These are phyloP conservation scores for Chaetodon trifascialis DNA, from an alignment of 2,113 vertebrate species.

Conservation along the genomic window DNA sequence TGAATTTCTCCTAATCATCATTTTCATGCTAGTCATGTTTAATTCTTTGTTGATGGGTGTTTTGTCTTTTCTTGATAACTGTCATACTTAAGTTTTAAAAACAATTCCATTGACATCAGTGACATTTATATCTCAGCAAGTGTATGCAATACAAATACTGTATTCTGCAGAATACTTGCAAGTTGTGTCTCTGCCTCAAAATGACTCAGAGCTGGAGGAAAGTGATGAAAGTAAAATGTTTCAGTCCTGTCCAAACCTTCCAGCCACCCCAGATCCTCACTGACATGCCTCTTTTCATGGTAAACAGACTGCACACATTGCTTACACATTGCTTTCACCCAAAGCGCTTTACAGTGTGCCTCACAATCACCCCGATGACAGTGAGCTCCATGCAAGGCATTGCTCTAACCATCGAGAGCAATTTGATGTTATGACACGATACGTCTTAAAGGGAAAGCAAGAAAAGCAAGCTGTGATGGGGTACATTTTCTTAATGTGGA, in stretches of 20 bases:
- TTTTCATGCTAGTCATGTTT: background rate
- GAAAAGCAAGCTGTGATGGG: background rate
- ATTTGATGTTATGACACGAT: background rate
- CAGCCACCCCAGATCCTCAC: background rate
- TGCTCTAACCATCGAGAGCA: background rate
- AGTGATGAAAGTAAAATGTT: background rate
- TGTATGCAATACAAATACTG: background rate
- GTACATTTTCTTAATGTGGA: background rate
- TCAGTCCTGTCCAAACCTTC: conserved; percentile 12
- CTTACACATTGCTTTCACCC: background rate
- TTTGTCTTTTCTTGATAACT: background rate
- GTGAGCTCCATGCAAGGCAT: background rate
- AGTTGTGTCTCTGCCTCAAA: background rate
- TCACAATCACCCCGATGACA: background rate
- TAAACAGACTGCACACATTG: background rate
- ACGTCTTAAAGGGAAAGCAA: background rate
- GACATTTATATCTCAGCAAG: background rate
- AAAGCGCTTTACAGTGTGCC: background rate
- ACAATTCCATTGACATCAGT: background rate
- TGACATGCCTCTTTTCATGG: background rate
- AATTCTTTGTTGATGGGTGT: background rate
- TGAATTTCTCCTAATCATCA: background rate
- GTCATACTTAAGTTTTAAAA: background rate
- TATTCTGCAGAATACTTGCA: background rate
- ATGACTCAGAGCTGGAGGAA: background rate